These are phyloP conservation scores for Artemia franciscana DNA, from an alignment of 1,140 invertebrate species.

Conservation along the genomic window DNA sequence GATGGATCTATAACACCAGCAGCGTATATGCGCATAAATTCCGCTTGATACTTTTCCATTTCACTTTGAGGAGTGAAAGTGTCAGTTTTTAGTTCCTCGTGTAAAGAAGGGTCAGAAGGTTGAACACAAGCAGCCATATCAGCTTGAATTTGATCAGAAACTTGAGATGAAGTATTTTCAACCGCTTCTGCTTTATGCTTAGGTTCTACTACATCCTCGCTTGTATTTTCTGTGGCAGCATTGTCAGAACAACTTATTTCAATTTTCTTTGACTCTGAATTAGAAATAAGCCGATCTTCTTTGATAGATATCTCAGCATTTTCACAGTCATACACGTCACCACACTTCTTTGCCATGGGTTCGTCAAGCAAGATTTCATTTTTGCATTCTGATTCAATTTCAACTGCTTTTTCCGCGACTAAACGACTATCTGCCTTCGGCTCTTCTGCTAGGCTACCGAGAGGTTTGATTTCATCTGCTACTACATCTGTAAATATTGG, in stretches of 20 bases:
- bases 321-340: background rate
- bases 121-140: background rate
- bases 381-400: background rate
- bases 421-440: conserved; percentile 7
- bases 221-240: background rate
- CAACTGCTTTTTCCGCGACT: background rate
- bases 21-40: background rate
- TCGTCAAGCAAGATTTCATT: background rate
- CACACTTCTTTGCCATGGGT: background rate
- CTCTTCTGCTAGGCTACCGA: background rate
- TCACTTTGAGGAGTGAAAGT: background rate
- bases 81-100: too few species aligned
- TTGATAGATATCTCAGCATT: background rate
- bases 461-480: background rate
- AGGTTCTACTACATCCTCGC: background rate
- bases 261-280: background rate
- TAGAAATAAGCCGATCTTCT: background rate
- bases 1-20: background rate
- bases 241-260: background rate
- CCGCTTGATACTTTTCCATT: background rate
- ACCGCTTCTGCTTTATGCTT: background rate
- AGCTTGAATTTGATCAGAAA: background rate
- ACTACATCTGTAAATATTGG: conserved; percentile 16
- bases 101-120: background rate
- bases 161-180: background rate